These are phyloP conservation scores for Drosophila diplacantha DNA, from an alignment of 2,888 invertebrate species.

Conservation along the genomic window DNA sequence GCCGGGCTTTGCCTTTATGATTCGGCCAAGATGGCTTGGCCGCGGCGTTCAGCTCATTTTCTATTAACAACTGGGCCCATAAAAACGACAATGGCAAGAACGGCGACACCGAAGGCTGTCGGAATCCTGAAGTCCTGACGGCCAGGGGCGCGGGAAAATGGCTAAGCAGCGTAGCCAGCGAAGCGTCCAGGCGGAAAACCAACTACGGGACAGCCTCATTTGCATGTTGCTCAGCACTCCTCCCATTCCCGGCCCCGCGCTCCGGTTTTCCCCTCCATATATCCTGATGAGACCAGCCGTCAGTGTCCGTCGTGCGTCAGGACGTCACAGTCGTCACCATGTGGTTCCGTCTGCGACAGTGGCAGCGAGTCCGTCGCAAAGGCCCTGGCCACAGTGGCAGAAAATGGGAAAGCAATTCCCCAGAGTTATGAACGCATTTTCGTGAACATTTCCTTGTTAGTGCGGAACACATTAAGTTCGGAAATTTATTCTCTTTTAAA, in stretches of 20 bases:
- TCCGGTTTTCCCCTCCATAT: neutral
- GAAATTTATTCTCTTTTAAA: neutral
- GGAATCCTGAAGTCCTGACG: conserved; percentile 11
- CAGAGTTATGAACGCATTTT: conserved; percentile 1
- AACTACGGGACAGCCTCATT: conserved; percentile 71
- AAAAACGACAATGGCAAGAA: conserved; percentile 57
- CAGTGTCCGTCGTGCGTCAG: conserved; percentile 44
- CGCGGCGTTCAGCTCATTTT: conserved; percentile 67
- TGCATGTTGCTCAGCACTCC: conserved; percentile 54
- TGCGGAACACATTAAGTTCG: conserved; percentile 10
- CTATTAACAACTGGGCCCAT: conserved; percentile 73
- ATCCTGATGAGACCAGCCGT: conserved; percentile 46
- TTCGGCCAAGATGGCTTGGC: conserved; percentile 62
- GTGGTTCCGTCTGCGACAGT: conserved; percentile 69
- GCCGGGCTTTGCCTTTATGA: conserved; percentile 48
- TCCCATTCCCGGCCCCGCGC: neutral
- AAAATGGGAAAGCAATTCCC: conserved; percentile 22
- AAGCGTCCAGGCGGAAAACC: conserved; percentile 72
- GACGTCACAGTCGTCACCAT: conserved; percentile 57
- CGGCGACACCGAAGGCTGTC: conserved; percentile 23
- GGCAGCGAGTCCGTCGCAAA: conserved; percentile 52
- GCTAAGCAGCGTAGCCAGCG: conserved; percentile 56
- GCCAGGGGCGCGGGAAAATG: conserved; percentile 17
- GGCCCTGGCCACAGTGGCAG: conserved; percentile 50
- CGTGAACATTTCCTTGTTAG: conserved; percentile 11